Evolutionary conservation across 2,888 invertebrate genomes (phyloP), one percentile per base, ranked within the genome.

Genomic region (Ennomos quercinarius): DNA sequence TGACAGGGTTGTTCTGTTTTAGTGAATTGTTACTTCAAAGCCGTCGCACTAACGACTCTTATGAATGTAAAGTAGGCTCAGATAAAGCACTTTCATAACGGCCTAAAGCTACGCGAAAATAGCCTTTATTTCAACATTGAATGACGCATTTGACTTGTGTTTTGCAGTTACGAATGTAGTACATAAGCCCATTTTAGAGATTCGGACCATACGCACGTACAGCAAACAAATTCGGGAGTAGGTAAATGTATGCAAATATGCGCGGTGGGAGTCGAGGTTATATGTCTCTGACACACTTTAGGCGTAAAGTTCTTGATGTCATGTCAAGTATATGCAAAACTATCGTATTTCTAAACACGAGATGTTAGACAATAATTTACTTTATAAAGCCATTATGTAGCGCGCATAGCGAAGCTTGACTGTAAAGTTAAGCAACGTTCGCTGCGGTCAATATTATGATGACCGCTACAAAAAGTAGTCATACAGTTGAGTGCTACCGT

Each of bases 61-160:
- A 64, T 66, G 66, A 67, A 70, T 70, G 57, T 60, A 64, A 70
- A 71, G 59, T 64, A 42, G 58, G 45, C 60, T 42, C 47, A 38
- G 54, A 57, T 61, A 62, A 57, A 57, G 41, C 57, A 52, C 48
- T 41, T 48, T 17, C 17, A 12, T 12, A 50, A 42, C 55, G 51
- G 10, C 35, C 8, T 38, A 10, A 3, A 8, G 10, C 35, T 37
- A 45, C 13, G 4, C 50, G 10, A 63, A 56, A 56, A 35, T 49
- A 46, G 44, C 46, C 34, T 51, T 35, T 63, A 53, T 36, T 4
- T 34, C 5, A 3, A 8, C 36, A n/a, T 41, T 3, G 46, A 8
- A 1, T 9, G 46, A 40, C 9, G 27, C 12, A 41, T 41, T n/a
- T 10, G 41, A 3, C 12, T 1, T 1, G 6, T 9, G 11, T 36